phyloP scores from a whole-genome alignment of 2,113 vertebrate species.

The Tychaedon coryphoeus region DNA sequence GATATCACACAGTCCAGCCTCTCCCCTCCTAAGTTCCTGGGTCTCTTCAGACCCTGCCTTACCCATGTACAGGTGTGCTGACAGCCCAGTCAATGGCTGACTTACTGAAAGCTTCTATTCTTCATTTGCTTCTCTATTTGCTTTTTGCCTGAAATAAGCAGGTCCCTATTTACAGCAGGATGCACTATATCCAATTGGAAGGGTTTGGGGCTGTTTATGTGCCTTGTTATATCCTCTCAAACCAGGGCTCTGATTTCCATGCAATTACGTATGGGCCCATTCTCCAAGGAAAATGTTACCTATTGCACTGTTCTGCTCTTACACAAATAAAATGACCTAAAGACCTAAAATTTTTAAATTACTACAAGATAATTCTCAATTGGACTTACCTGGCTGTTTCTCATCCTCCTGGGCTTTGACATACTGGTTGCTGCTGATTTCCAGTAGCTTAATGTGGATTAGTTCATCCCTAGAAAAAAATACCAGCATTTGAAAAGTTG shows the following conservation, averaged over 20 bases:
- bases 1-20: not conserved
- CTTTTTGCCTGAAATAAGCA: not conserved
- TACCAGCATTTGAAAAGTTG: not conserved
- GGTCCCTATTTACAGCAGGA: not conserved
- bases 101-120: not conserved
- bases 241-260: not conserved
- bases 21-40: not conserved
- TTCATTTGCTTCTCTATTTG: not conserved
- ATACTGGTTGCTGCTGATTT: constrained; percentile 1
- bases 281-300: not conserved
- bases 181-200: not conserved
- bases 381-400: not conserved
- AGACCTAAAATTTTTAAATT: not conserved
- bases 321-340: not conserved
- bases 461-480: constrained; percentile 20
- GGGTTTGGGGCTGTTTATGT: not conserved
- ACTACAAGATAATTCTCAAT: not conserved
- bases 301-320: not conserved
- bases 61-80: not conserved
- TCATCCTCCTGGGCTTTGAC: not conserved
- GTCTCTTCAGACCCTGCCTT: not conserved
- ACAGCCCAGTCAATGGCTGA: not conserved
- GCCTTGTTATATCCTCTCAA: not conserved
- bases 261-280: not conserved
- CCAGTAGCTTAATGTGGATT: constrained; percentile 18